phyloP scores from a whole-genome alignment of 2,797 vertebrate genomes.

The Uromys caudimaculatus region DNA sequence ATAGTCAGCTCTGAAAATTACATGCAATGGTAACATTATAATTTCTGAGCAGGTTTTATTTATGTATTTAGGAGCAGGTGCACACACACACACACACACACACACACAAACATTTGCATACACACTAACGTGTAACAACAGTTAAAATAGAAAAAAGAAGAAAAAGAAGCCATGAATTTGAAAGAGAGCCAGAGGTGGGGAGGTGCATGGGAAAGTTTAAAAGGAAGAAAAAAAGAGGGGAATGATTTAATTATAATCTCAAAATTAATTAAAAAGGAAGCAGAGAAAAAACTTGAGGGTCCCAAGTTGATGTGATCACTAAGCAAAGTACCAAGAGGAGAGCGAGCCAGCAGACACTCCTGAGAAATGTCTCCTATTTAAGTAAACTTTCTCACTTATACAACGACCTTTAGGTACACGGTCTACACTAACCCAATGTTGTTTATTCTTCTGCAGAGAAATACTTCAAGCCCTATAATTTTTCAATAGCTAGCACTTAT shows the following conservation, averaged over 20 bases:
- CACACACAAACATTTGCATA: background rate
- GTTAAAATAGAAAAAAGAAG: background rate
- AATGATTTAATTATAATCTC: background rate
- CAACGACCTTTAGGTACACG: background rate
- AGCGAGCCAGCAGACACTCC: background rate
- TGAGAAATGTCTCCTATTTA: background rate
- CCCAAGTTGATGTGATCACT: background rate
- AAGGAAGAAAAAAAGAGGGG: background rate
- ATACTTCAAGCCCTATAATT: slow-evolving; percentile 12
- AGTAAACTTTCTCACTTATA: background rate
- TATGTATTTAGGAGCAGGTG: background rate
- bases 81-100: background rate
- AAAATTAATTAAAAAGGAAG: background rate
- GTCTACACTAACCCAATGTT: background rate
- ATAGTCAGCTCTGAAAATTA: too few species aligned
- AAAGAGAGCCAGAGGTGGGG: too few species aligned
- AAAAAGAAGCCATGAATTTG: background rate
- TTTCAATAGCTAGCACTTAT: background rate
- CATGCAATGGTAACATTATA: background rate
- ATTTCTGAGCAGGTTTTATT: background rate
- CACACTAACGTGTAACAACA: background rate
- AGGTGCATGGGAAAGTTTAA: background rate
- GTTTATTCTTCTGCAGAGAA: slow-evolving; percentile 25
- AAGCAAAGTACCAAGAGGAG: background rate
- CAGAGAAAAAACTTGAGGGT: background rate